Conservation (phyloP, 2,888 invertebrate species). For the Kuschelorhynchus macadamiae region DNA sequence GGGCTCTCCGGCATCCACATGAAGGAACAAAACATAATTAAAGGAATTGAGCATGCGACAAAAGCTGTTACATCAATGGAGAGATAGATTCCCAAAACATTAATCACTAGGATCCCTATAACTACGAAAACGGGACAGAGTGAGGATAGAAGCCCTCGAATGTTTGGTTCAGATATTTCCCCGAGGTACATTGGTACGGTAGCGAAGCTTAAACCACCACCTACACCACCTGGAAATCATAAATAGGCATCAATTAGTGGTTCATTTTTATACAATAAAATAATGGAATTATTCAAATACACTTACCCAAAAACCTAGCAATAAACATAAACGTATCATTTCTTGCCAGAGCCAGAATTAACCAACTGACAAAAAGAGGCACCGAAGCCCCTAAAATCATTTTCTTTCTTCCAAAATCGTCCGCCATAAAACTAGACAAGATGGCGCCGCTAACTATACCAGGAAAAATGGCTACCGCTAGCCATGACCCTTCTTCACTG, state of each 20-base stretch:
- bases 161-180: slow-evolving; percentile 73
- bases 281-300: too few relatives aligned
- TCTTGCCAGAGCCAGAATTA: slow-evolving; percentile 74
- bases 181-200: slow-evolving; percentile 74
- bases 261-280: too few relatives aligned
- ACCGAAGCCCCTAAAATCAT: slow-evolving; percentile 75
- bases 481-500: slow-evolving; percentile 73
- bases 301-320: slow-evolving; percentile 67
- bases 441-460: slow-evolving; percentile 72
- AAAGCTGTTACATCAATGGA: slow-evolving; percentile 70
- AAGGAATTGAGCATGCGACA: slow-evolving; percentile 68
- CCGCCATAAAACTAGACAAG: slow-evolving; percentile 76
- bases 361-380: slow-evolving; percentile 76
- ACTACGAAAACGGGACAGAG: slow-evolving; percentile 73
- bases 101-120: slow-evolving; percentile 71
- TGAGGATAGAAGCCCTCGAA: slow-evolving; percentile 73
- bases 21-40: slow-evolving; percentile 69
- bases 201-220: slow-evolving; percentile 67
- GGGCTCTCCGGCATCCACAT: slow-evolving; percentile 75
- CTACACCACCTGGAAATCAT: slow-evolving; percentile 72
- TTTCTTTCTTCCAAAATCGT: slow-evolving; percentile 76
- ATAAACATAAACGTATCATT: slow-evolving; percentile 73
- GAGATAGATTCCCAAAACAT: slow-evolving; percentile 68
- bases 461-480: slow-evolving; percentile 77
- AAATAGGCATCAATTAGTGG: too few relatives aligned